phyloP scores from a whole-genome alignment of 2,113 vertebrate genomes.

The Sialia sialis region DNA sequence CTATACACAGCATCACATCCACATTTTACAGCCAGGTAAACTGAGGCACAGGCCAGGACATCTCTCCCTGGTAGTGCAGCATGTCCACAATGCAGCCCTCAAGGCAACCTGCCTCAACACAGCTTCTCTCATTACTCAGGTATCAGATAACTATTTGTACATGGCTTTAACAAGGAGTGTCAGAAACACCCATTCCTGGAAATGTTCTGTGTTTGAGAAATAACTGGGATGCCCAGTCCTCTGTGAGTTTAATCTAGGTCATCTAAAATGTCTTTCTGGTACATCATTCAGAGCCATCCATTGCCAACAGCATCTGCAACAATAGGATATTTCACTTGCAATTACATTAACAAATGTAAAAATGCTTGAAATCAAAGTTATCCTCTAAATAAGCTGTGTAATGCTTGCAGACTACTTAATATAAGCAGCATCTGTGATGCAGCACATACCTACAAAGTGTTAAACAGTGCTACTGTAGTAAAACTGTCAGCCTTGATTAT shows the following conservation, averaged over 20 bases:
- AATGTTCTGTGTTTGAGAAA: neutral
- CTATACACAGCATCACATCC: neutral
- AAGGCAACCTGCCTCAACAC: neutral
- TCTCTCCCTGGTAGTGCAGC: neutral
- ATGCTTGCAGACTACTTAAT: neutral
- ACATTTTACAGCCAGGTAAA: neutral
- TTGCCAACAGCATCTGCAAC: neutral
- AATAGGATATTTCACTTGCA: neutral
- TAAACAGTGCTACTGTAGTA: slow-evolving; percentile 46
- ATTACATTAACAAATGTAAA: neutral
- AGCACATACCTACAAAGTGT: slow-evolving; percentile 41
- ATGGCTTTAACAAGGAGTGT: neutral
- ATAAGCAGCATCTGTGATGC: neutral
- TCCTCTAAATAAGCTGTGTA: neutral
- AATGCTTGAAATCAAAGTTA: neutral
- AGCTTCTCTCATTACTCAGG: neutral
- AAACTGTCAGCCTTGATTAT: slow-evolving; percentile 58
- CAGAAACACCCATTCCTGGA: neutral
- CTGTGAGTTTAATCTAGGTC: neutral
- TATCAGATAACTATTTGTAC: neutral
- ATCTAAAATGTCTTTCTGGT: neutral
- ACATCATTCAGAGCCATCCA: neutral
- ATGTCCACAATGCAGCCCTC: neutral
- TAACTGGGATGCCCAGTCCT: neutral
- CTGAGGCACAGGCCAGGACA: neutral